Conservation (phyloP, 2,113 vertebrate genomes). For the Sinocyclocheilus anophthalmus region DNA sequence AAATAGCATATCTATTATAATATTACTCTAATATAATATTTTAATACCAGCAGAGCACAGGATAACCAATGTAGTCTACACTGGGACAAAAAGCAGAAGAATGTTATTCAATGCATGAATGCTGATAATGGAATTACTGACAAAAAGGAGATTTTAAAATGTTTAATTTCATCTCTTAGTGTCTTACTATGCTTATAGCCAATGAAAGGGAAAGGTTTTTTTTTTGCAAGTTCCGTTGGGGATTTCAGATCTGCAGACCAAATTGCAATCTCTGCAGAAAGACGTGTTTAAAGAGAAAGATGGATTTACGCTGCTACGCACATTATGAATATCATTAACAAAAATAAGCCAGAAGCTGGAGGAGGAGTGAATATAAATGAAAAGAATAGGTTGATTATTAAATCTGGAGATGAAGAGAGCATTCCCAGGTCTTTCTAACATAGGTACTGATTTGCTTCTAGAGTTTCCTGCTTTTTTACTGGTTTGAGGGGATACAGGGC, state of each 20-base stretch:
- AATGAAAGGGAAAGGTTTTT: not conserved
- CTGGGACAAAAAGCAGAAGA: not conserved
- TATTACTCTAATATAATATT: not conserved
- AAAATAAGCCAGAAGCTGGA: constrained; percentile 53
- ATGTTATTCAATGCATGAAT: not conserved
- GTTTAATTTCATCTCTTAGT: not conserved
- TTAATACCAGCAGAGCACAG: not conserved
- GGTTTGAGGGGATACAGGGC: not conserved
- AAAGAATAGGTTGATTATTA: constrained; percentile 49
- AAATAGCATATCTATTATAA: not conserved
- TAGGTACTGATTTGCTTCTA: not conserved
- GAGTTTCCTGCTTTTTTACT: not conserved
- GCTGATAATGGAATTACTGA: constrained; percentile 25
- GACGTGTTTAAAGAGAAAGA: constrained; percentile 56
- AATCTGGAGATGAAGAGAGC: not conserved
- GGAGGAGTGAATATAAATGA: constrained; percentile 56
- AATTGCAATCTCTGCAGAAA: constrained; percentile 35
- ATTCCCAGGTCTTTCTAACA: not conserved
- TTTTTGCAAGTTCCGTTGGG: not conserved
- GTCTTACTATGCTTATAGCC: constrained; percentile 8
- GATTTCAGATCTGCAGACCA: constrained; percentile 26
- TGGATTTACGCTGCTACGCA: constrained; percentile 41
- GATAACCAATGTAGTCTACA: not conserved
- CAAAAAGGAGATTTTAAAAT: constrained; percentile 3
- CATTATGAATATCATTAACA: constrained; percentile 66